Evolutionary conservation across 1,140 invertebrate species (phyloP).

Genomic region (Ceratosolen fusciceps): DNA sequence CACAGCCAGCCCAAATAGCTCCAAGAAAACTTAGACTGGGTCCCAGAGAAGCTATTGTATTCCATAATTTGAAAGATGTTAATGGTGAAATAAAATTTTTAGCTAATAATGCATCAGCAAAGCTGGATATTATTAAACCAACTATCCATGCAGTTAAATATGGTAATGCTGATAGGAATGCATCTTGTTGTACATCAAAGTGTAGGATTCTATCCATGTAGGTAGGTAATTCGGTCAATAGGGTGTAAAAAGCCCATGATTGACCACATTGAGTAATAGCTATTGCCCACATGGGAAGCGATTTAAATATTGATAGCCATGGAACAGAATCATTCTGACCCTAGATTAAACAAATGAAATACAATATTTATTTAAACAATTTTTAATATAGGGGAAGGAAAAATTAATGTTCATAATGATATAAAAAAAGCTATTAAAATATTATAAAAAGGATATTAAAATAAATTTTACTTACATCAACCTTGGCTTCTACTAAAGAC

Average conservation of each 20-base stretch:
- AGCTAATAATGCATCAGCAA: constrained; percentile 80
- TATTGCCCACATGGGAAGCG: constrained; percentile 89
- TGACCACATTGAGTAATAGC: constrained; percentile 90
- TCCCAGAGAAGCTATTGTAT: constrained; percentile 80
- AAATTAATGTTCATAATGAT: constrained; percentile 17
- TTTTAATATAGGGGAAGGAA: constrained; percentile 10
- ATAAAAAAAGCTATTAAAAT: background rate
- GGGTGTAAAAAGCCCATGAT: constrained; percentile 95
- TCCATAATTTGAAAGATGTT: constrained; percentile 83
- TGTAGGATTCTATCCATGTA: constrained; percentile 95
- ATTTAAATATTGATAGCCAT: constrained; percentile 85
- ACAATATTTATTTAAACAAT: constrained; percentile 18
- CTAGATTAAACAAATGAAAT: constrained; percentile 48
- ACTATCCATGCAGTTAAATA: constrained; percentile 76
- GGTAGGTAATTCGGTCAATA: constrained; percentile 92
- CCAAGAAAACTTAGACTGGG: constrained; percentile 82
- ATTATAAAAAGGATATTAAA: constrained; percentile 14
- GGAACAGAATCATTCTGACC: constrained; percentile 71
- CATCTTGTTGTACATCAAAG: constrained; percentile 81
- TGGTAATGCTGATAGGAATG: constrained; percentile 66
- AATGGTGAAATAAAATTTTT: constrained; percentile 76
- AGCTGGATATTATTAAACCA: constrained; percentile 78
- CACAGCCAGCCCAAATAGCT: constrained; percentile 83
- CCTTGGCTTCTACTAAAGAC: constrained; percentile 67
- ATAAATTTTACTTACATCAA: constrained; percentile 55